phyloP scores from a whole-genome alignment of 2,797 vertebrate species.

The Tympanoctomys barrerae region DNA sequence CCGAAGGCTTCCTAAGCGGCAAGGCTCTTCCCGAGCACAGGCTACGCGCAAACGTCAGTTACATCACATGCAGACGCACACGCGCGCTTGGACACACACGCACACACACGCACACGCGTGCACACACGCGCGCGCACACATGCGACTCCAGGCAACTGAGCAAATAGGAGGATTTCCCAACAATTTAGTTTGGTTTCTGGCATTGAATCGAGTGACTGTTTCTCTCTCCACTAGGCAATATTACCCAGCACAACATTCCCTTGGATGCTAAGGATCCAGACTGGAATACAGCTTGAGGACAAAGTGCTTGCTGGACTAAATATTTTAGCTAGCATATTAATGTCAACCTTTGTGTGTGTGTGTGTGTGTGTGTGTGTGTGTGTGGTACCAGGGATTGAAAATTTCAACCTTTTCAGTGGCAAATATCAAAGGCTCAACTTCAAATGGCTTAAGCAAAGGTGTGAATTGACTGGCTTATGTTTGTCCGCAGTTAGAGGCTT shows the following conservation, averaged over 20 bases:
- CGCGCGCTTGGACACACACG: no score
- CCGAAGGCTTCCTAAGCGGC: neutral
- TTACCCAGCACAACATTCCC: neutral
- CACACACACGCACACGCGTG: neutral
- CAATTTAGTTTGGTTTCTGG: constrained; percentile 27
- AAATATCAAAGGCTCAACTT: neutral
- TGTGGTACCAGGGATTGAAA: no score
- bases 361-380: no score
- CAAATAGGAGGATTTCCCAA: neutral
- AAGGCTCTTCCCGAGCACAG: neutral
- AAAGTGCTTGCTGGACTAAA: neutral
- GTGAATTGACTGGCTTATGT: neutral
- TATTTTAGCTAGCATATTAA: neutral
- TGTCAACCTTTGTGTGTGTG: neutral
- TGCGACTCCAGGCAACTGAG: neutral
- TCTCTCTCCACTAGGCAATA: neutral
- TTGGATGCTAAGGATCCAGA: neutral
- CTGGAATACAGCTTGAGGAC: neutral
- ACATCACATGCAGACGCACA: neutral
- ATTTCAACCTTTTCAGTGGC: neutral
- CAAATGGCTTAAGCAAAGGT: neutral
- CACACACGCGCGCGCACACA: no score
- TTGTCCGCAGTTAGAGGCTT: neutral
- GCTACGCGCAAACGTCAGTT: neutral
- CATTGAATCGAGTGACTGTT: neutral